Evolutionary conservation across 1,140 invertebrate species (phyloP).

Genomic region (Drosophila teissieri): DNA sequence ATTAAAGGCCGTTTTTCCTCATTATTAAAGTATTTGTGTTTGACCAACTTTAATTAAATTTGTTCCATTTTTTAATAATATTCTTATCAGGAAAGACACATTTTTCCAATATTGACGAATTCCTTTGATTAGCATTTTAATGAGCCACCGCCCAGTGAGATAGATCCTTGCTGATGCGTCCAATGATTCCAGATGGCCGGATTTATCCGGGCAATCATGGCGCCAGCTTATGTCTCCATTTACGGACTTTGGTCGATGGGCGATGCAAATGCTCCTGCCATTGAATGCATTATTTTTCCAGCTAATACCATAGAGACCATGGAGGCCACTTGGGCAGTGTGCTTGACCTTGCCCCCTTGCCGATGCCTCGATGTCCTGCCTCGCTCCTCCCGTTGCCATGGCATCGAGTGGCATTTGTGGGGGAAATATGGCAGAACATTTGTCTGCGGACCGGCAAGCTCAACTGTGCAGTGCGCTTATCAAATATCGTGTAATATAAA

Average conservation of each 20-base stretch:
- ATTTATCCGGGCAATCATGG: constrained; percentile 23
- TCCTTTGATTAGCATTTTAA: not conserved
- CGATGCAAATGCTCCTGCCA: constrained; percentile 26
- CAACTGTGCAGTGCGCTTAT: constrained; percentile 56
- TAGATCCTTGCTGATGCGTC: not conserved
- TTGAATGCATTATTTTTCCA: constrained; percentile 43
- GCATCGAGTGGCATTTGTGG: constrained; percentile 14
- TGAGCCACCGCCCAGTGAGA: not conserved
- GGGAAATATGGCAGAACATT: constrained; percentile 65
- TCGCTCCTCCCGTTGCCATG: constrained; percentile 22
- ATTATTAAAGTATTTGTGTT: not conserved
- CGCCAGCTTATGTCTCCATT: constrained; percentile 17
- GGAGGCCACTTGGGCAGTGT: constrained; percentile 2
- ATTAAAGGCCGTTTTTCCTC: not conserved
- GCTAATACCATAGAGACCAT: constrained; percentile 13
- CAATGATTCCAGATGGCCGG: constrained; percentile 1
- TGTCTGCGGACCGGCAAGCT: constrained; percentile 34
- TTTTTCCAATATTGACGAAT: not conserved
- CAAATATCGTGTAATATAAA: constrained; percentile 71
- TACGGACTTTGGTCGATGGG: not conserved
- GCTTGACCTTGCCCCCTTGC: not conserved
- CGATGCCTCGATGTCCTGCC: not conserved
- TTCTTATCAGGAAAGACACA: not conserved
- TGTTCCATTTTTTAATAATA: not conserved
- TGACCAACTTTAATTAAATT: not conserved